phyloP scores from a whole-genome alignment of 2,888 invertebrate species.

The Drosophila paranaensis region DNA sequence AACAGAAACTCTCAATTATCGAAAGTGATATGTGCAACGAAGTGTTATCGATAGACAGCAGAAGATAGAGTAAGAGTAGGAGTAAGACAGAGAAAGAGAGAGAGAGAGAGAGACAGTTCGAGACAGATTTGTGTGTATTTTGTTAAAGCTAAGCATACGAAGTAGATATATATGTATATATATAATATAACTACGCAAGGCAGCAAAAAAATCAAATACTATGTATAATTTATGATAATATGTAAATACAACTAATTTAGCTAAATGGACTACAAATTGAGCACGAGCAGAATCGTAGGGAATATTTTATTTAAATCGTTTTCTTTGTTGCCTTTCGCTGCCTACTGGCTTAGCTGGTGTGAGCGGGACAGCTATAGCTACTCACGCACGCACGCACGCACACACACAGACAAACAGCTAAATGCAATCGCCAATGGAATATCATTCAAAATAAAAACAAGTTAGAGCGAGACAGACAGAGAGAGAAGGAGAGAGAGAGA shows the following conservation, averaged over 20 bases:
- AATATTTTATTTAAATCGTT: neutral
- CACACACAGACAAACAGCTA: conserved; percentile 4
- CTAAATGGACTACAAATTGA: conserved; percentile 13
- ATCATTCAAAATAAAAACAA: conserved; percentile 27
- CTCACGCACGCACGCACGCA: conserved; percentile 13
- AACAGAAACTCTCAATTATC: conserved; percentile 4
- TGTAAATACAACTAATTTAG: conserved; percentile 18
- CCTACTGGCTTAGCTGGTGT: conserved; percentile 2
- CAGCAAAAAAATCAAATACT: neutral
- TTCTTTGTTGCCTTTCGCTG: conserved; percentile 1
- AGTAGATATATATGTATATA: neutral
- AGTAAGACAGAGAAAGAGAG: conserved; percentile 1
- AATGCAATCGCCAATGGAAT: conserved; percentile 38
- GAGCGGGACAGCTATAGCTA: conserved; percentile 11
- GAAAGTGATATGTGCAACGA: conserved; percentile 1
- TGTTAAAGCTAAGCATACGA: conserved; percentile 20
- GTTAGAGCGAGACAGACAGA: neutral
- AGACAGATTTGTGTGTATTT: conserved; percentile 5
- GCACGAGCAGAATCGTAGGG: conserved; percentile 5
- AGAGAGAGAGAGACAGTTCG: conserved; percentile 7
- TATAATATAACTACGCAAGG: conserved; percentile 19
- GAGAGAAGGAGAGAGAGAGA: neutral
- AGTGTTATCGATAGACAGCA: conserved; percentile 8
- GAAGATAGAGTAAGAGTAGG: neutral
- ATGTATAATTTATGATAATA: neutral